phyloP scores from a whole-genome alignment of 1,140 invertebrate genomes.

The Drosophila tristis region DNA sequence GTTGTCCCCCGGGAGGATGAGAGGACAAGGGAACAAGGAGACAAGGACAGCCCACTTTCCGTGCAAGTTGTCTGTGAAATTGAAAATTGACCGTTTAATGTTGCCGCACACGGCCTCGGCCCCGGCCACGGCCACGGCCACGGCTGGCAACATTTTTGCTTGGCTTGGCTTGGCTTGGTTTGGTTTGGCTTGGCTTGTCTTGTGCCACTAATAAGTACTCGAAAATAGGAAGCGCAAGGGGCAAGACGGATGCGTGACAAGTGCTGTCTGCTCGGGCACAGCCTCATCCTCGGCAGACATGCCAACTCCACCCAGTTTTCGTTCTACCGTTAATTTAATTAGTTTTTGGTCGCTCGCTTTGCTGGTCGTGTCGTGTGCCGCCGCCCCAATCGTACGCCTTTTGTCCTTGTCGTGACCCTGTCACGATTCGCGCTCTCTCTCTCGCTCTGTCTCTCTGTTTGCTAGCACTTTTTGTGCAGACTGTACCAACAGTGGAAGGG shows the following conservation, averaged over 20 bases:
- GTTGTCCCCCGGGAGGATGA: constrained; percentile 68
- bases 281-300: not conserved
- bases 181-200: not conserved
- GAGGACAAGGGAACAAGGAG: not conserved
- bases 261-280: constrained; percentile 30
- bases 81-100: constrained; percentile 84
- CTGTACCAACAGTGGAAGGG: too few species aligned
- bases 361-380: constrained; percentile 8
- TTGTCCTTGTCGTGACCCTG: not conserved
- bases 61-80: constrained; percentile 75
- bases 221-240: constrained; percentile 42
- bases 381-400: not conserved
- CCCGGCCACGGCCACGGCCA: constrained; percentile 1
- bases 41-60: constrained; percentile 21
- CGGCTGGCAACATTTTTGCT: constrained; percentile 50
- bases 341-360: constrained; percentile 62
- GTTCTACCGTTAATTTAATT: constrained; percentile 65
- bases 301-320: not conserved
- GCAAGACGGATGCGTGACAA: constrained; percentile 58
- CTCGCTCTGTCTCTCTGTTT: too few species aligned
- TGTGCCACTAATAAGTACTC: constrained; percentile 71
- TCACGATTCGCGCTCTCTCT: not conserved
- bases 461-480: too few species aligned
- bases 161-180: not conserved
- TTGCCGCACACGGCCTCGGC: constrained; percentile 11